Evolutionary conservation across 2,797 vertebrate genomes (phyloP), one percentile per base, ranked within the genome.

Genomic region (Sebastes trivittatus): DNA sequence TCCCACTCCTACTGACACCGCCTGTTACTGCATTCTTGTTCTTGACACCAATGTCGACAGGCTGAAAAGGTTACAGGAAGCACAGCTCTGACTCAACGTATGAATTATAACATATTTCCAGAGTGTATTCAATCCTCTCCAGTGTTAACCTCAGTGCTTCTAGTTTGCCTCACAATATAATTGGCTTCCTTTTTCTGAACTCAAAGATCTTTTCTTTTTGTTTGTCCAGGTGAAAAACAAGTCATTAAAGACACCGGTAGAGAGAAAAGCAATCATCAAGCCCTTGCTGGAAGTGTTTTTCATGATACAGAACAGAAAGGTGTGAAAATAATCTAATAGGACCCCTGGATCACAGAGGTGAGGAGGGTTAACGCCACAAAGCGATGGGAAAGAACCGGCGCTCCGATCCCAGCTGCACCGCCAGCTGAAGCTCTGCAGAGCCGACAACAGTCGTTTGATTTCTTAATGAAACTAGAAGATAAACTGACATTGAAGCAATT

Each of bases 321-420:
- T 65, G 55, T 69, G 64, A 67, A 58, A 38, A 46, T 68, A n/a
- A 64, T 80, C 70, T 71, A 78, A 73, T 16, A 0, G 20, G 76
- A 62, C 54, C 4, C 22, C 63, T 34, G 77, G 79, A 71, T 75
- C 55, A 46, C 65, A 36, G 74, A 82, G 82, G 76, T 62, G 76
- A 74, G 25, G 25, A 9, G 4, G 38, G 77, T 77, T 52, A 61
- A 76, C n/a, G 42, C 75, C 70, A 59, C 73, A 29, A 4, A 60
- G 63, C 29, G 14, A 56, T 32, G 63, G 34, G 72, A 63, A 55
- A 3, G 29, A 67, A 66, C 54, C 5, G 20, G 18, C 0, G 11
- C 55, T 55, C 32, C 20, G 62, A 60, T 76, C 64, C 58, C 4
- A 5, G 29, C 60, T 52, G 30, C 38, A 46, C 52, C 3, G 2